Base-by-base conservation (phyloP, 2,113 vertebrate genomes). In the Mixornis gularis region DNA sequence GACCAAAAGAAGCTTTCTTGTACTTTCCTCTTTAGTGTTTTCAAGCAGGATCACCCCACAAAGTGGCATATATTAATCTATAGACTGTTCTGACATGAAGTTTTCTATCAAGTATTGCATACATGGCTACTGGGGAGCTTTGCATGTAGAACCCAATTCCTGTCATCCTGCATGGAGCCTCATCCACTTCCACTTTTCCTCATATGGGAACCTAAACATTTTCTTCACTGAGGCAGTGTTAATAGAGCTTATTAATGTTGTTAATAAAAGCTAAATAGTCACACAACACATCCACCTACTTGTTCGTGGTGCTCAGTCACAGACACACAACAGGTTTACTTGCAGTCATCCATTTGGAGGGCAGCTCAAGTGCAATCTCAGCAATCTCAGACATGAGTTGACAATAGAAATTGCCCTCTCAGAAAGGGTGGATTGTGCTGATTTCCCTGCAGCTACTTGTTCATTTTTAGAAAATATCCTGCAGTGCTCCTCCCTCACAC, bases 271-370 rank as follows among this genome's bases (percentile, higher is more conserved):
- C 4, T 20, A 46, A 63, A 6, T 20, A 55, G 34, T 64, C 46
- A 44, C 13, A 58, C 6, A 86, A 10, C 17, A 41, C 32, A 41
- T 71, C 13, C 8, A 3, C 5, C 40, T 36, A 13, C 5, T 64
- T 38, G 7, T 51, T 56, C 0, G 0, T 51, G 53, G 19, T 55
- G 29, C 22, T 66, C 19, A 41, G 6, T 46, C 62, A 53, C 14
- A 63, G 4, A 24, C 20, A 6, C 13, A 63, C 4, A 24, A 6
- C 15, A 32, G 3, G 0, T 82, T 81, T 52, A 13, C 9, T 73
- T 22, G 15, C 18, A 32, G 19, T 59, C 72, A 20, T 16, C 22
- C 38, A 5, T 17, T 21, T 64, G 15, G 10, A 84, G 40, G 22
- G 22, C 27, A 71, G 48, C n/a, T 66, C 62, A 53, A 25, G 25